A percentile compares a stretch with the other conserved stretches of the same genome.
phyloP scores from a whole-genome alignment of 2,113 vertebrate genomes.

The Etheostoma cragini region DNA sequence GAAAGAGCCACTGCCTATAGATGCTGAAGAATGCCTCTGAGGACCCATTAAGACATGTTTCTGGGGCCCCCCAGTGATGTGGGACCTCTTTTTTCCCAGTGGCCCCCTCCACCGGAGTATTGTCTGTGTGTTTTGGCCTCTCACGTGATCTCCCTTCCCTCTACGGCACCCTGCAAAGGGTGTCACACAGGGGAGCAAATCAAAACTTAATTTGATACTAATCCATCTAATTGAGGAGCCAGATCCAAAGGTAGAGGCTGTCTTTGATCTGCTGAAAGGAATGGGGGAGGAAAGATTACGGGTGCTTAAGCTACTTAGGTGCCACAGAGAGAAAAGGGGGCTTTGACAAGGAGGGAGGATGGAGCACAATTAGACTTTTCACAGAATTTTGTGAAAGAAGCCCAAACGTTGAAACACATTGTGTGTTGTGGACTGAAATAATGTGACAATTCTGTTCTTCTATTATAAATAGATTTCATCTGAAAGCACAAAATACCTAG shows the following conservation, averaged over 20 bases:
- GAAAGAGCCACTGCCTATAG: conserved; percentile 50
- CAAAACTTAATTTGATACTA: conserved; percentile 80
- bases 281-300: conserved; percentile 56
- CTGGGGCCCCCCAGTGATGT: conserved; percentile 58
- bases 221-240: conserved; percentile 76
- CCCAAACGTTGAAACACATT: not conserved
- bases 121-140: conserved; percentile 40
- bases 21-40: conserved; percentile 51
- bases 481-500: not conserved
- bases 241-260: conserved; percentile 57
- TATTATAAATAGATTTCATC: not conserved
- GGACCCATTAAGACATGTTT: conserved; percentile 69
- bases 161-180: conserved; percentile 37
- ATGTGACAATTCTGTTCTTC: not conserved
- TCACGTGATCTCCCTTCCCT: conserved; percentile 55
- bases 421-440: not conserved
- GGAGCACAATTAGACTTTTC: not conserved
- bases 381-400: not conserved
- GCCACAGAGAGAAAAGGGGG: conserved; percentile 36
- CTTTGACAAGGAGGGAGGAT: not conserved
- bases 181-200: conserved; percentile 63
- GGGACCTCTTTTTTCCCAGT: conserved; percentile 47
- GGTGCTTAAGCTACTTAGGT: conserved; percentile 69
- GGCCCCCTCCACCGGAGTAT: conserved; percentile 34
- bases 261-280: conserved; percentile 73